Evolutionary conservation across 2,888 invertebrate genomes (phyloP).

Genomic region (Mystacides longicornis): DNA sequence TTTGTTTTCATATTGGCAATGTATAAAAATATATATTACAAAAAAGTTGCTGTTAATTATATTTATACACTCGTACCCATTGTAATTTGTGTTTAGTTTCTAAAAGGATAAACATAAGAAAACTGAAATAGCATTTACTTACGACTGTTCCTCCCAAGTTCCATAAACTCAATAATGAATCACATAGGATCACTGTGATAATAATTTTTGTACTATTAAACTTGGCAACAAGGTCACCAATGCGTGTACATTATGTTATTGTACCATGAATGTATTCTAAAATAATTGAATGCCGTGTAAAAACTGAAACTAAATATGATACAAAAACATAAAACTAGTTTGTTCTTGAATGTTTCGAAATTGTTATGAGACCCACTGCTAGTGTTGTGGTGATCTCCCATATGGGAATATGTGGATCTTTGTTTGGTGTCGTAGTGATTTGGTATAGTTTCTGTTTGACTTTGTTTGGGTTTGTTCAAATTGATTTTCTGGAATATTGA

Average conservation of each 20-base stretch:
- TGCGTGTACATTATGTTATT: constrained; percentile 8
- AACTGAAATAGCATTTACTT: too few species aligned
- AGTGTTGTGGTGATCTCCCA: background rate
- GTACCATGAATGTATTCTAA: constrained; percentile 4
- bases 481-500: constrained; percentile 17
- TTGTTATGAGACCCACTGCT: constrained; percentile 9
- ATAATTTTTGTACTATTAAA: background rate
- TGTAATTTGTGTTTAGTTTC: too few species aligned
- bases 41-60: too few species aligned
- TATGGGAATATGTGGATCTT: constrained; percentile 4
- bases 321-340: constrained; percentile 5
- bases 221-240: constrained; percentile 3
- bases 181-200: background rate
- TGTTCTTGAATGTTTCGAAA: background rate
- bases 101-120: too few species aligned
- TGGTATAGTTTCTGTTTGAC: constrained; percentile 3
- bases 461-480: constrained; percentile 4
- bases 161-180: too few species aligned
- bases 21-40: constrained; percentile 2
- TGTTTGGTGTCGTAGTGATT: background rate
- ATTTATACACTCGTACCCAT: too few species aligned
- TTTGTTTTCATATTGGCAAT: background rate
- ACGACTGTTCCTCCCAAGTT: too few species aligned
- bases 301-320: constrained; percentile 9
- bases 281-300: constrained; percentile 10